A percentile compares a stretch with the other conserved stretches of the same genome.
Conservation (phyloP, 2,888 invertebrate genomes). For the Rhimphoctona megacephalus region DNA sequence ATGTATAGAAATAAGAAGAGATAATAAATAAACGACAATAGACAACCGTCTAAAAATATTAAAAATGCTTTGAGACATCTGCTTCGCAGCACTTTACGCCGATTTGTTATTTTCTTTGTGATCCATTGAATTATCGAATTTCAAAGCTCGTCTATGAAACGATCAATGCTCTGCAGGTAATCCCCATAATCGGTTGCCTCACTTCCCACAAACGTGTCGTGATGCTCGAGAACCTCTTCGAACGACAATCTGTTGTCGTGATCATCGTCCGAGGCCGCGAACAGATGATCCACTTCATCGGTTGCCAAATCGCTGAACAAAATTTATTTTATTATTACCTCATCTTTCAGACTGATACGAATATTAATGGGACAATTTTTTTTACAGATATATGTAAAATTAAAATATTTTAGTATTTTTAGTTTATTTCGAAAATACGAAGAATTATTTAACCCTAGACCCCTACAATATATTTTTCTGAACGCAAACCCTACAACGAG, state of each 20-base stretch:
- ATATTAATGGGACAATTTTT: not conserved
- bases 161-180: slow-evolving; percentile 92
- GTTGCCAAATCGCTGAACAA: slow-evolving; percentile 91
- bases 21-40: slow-evolving; percentile 72
- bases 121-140: slow-evolving; percentile 83
- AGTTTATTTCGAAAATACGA: not conserved
- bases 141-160: slow-evolving; percentile 91
- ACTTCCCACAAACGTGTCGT: slow-evolving; percentile 96
- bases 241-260: slow-evolving; percentile 92
- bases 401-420: not conserved
- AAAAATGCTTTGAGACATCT: slow-evolving; percentile 70
- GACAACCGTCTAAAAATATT: slow-evolving; percentile 72
- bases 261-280: slow-evolving; percentile 94
- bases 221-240: slow-evolving; percentile 93
- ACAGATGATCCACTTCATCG: slow-evolving; percentile 96
- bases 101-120: slow-evolving; percentile 64
- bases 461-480: too few species aligned
- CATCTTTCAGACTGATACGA: not conserved
- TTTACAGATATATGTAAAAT: not conserved
- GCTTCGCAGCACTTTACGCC: slow-evolving; percentile 65
- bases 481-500: too few species aligned
- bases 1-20: slow-evolving; percentile 69
- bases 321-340: not conserved
- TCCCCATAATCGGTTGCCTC: slow-evolving; percentile 96
- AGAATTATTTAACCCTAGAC: too few species aligned